phyloP scores from a whole-genome alignment of 2,888 invertebrate genomes.

The Drosophila yooni region DNA sequence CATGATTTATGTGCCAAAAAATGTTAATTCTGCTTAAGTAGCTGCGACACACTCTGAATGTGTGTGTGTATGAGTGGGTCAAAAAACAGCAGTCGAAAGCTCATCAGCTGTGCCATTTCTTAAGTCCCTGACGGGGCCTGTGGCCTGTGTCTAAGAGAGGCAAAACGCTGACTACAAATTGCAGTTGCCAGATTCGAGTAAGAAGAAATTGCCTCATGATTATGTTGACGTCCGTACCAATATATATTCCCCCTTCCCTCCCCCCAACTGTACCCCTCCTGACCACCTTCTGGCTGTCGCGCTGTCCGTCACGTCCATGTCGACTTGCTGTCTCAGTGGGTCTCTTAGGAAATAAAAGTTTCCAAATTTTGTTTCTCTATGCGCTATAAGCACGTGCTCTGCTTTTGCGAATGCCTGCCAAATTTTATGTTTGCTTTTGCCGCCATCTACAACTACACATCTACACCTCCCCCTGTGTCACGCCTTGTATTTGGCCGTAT shows the following conservation, averaged over 20 bases:
- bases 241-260: neutral
- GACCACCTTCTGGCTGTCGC: conserved; percentile 5
- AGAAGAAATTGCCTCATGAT: conserved; percentile 76
- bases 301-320: conserved; percentile 65
- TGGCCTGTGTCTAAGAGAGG: conserved; percentile 14
- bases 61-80: conserved; percentile 54
- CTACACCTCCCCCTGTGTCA: neutral
- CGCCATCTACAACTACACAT: neutral
- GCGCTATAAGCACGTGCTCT: conserved; percentile 72
- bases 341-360: conserved; percentile 76
- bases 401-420: conserved; percentile 65
- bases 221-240: conserved; percentile 58
- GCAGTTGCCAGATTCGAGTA: conserved; percentile 59
- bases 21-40: conserved; percentile 55
- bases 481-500: conserved; percentile 5
- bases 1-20: conserved; percentile 71
- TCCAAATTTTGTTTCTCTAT: conserved; percentile 48
- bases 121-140: conserved; percentile 35
- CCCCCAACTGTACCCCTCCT: neutral
- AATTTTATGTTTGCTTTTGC: conserved; percentile 54
- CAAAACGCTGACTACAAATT: conserved; percentile 66
- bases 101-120: conserved; percentile 58
- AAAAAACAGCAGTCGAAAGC: conserved; percentile 55
- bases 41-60: conserved; percentile 36
- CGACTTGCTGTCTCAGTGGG: conserved; percentile 70